These are phyloP conservation scores for Perca schrenkii DNA, from an alignment of 2,113 vertebrate genomes.

Conservation along the genomic window DNA sequence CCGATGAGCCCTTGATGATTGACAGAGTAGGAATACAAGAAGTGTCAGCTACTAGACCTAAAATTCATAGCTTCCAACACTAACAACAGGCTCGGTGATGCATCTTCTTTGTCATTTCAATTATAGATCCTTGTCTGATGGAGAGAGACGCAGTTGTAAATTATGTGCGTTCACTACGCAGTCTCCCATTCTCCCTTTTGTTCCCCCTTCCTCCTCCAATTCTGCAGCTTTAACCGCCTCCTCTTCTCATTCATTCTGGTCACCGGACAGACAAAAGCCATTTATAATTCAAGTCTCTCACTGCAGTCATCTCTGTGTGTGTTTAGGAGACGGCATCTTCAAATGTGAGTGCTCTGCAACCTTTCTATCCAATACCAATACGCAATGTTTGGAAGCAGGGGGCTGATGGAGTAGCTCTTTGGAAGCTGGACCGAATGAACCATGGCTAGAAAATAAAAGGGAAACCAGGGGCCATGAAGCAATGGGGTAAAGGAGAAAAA, in stretches of 20 bases:
- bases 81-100: slow-evolving; percentile 78
- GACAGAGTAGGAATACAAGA: slow-evolving; percentile 58
- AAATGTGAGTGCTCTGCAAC: slow-evolving; percentile 56
- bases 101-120: slow-evolving; percentile 89
- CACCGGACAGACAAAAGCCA: slow-evolving; percentile 58
- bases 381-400: slow-evolving; percentile 42
- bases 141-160: slow-evolving; percentile 70
- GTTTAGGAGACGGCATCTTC: neutral
- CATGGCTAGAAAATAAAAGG: slow-evolving; percentile 55
- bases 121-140: slow-evolving; percentile 86
- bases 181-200: slow-evolving; percentile 32
- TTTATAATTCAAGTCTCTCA: slow-evolving; percentile 54
- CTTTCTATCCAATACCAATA: slow-evolving; percentile 52
- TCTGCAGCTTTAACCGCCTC: slow-evolving; percentile 45
- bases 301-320: neutral
- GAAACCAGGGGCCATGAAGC: slow-evolving; percentile 50
- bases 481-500: neutral
- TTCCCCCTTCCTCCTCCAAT: neutral
- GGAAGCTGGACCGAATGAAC: slow-evolving; percentile 62
- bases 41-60: slow-evolving; percentile 61
- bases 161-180: slow-evolving; percentile 70
- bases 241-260: slow-evolving; percentile 58
- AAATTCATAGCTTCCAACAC: slow-evolving; percentile 81
- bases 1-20: slow-evolving; percentile 62
- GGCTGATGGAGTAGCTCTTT: slow-evolving; percentile 51